A percentile compares a stretch with the other conserved stretches of the same genome.
Evolutionary conservation across 2,797 vertebrate species (phyloP).

Genomic region (Falco peregrinus): DNA sequence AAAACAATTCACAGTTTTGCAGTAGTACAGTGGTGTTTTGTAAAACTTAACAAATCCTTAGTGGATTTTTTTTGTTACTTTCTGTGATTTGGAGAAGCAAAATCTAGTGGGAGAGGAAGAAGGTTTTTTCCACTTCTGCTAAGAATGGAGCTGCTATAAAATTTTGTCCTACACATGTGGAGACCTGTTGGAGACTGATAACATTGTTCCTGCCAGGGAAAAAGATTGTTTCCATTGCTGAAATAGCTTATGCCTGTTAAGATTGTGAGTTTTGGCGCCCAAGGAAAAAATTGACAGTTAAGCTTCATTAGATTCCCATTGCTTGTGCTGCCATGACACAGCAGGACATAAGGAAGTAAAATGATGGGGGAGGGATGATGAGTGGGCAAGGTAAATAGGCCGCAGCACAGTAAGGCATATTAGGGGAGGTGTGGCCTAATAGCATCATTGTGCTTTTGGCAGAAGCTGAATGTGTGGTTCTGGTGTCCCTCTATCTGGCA

Average conservation of each 20-base stretch:
- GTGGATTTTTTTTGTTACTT: not conserved
- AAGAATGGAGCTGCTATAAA: not conserved
- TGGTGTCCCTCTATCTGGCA: not conserved
- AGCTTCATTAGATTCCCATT: not conserved
- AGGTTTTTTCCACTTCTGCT: not conserved
- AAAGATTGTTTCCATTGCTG: not conserved
- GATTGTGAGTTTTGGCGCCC: not conserved
- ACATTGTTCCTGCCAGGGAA: not conserved
- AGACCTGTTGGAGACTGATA: not conserved
- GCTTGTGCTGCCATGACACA: not conserved
- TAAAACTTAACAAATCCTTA: not conserved
- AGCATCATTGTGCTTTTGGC: not conserved
- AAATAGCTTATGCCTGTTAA: not conserved
- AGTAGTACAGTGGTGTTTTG: not conserved
- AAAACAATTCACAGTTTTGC: not conserved
- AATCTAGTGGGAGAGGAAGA: not conserved
- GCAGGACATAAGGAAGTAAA: not conserved
- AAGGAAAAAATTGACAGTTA: not conserved
- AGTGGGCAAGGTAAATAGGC: not conserved
- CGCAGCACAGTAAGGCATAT: not conserved
- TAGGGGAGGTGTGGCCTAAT: not conserved
- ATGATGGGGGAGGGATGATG: not conserved
- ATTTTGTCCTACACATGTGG: not conserved
- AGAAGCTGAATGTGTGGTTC: not conserved
- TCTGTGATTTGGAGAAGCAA: not conserved